Evolutionary conservation across 2,113 vertebrate genomes (phyloP).

Genomic region (Oreocharis arfaki): DNA sequence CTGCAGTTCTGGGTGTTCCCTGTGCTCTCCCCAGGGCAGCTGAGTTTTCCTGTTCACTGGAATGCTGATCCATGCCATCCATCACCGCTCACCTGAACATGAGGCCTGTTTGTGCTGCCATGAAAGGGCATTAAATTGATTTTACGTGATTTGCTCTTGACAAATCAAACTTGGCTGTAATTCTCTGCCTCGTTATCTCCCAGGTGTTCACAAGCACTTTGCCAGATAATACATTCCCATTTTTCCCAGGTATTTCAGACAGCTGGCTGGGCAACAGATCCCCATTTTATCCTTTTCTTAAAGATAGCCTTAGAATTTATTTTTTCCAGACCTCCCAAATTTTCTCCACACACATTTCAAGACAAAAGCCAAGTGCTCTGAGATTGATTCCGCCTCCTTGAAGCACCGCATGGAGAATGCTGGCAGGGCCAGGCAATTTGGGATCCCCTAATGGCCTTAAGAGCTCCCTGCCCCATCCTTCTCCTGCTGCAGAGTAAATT

Average conservation of each 20-base stretch:
- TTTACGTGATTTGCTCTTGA: constrained; percentile 17
- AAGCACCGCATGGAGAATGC: not conserved
- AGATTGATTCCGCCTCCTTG: not conserved
- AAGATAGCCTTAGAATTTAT: not conserved
- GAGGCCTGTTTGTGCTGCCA: not conserved
- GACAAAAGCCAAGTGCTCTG: not conserved
- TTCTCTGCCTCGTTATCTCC: constrained; percentile 26
- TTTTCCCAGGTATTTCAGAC: not conserved
- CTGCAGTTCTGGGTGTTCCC: not conserved
- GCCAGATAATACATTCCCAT: not conserved
- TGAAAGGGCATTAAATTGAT: constrained; percentile 24
- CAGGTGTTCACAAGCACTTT: constrained; percentile 4
- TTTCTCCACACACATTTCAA: not conserved
- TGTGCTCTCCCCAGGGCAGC: not conserved
- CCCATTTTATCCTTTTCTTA: not conserved
- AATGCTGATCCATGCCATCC: not conserved
- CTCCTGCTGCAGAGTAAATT: not conserved
- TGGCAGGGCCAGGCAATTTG: not conserved
- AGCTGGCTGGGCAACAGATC: not conserved
- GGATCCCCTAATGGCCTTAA: not conserved
- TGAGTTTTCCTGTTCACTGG: not conserved
- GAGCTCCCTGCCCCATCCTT: not conserved
- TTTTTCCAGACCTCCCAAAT: not conserved
- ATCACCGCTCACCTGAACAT: not conserved
- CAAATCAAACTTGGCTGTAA: constrained; percentile 44